phyloP scores from a whole-genome alignment of 2,797 vertebrate species.

The Falco rusticolus region DNA sequence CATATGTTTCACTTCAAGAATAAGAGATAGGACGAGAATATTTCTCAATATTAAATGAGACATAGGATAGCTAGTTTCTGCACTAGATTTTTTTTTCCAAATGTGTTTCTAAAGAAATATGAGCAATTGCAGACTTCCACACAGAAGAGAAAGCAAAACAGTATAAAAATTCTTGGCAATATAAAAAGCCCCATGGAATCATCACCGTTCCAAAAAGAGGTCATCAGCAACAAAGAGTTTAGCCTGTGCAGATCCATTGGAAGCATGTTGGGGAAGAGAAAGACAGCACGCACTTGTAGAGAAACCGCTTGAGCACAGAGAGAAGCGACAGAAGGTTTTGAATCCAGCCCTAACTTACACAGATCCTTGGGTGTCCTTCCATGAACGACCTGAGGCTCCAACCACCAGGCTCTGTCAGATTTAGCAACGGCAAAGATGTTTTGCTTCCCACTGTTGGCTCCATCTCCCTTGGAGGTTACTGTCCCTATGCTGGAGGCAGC shows the following conservation, averaged over 20 bases:
- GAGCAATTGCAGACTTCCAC: background rate
- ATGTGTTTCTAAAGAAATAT: background rate
- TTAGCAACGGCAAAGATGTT: background rate
- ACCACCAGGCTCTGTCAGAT: background rate
- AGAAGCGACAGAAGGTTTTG: background rate
- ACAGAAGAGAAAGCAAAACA: background rate
- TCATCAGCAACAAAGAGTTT: background rate
- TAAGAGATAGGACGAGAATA: background rate
- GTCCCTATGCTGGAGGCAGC: rapidly evolving
- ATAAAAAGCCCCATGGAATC: background rate
- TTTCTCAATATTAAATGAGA: background rate
- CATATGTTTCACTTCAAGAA: background rate
- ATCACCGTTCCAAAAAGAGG: background rate
- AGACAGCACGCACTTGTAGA: background rate
- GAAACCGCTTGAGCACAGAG: background rate
- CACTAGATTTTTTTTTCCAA: background rate
- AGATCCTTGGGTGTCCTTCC: background rate
- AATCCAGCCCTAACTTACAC: background rate
- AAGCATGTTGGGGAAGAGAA: background rate
- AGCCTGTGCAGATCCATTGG: background rate
- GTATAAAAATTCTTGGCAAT: background rate
- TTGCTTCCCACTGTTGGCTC: background rate
- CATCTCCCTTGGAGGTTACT: background rate
- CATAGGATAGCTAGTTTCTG: background rate
- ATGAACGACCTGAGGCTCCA: background rate